phyloP scores from a whole-genome alignment of 1,140 invertebrate genomes.

The Heliconius himera region DNA sequence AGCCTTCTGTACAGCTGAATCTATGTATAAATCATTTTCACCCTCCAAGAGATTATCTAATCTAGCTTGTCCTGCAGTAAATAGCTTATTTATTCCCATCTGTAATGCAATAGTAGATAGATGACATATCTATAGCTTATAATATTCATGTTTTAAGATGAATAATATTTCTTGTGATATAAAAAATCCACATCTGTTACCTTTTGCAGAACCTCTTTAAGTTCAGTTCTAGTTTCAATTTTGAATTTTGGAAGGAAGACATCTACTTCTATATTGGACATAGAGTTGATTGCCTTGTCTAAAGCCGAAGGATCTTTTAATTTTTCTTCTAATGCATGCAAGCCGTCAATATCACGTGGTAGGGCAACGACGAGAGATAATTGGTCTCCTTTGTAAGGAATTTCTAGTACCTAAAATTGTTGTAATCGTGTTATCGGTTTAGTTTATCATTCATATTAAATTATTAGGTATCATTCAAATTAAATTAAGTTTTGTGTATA shows the following conservation, averaged over 20 bases:
- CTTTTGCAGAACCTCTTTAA: conserved; percentile 58
- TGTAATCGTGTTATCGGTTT: not conserved
- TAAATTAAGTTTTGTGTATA: conserved; percentile 29
- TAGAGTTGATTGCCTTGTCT: conserved; percentile 42
- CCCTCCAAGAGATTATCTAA: conserved; percentile 55
- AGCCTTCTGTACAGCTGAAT: conserved; percentile 64
- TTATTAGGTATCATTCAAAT: not conserved
- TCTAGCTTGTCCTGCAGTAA: conserved; percentile 44
- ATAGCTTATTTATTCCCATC: conserved; percentile 59
- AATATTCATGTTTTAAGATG: too few relatives aligned
- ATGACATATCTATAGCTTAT: too few relatives aligned
- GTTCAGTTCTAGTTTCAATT: conserved; percentile 66
- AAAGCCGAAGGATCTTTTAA: conserved; percentile 51
- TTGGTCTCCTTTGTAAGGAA: conserved; percentile 61
- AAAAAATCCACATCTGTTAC: conserved; percentile 32
- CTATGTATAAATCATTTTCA: conserved; percentile 46
- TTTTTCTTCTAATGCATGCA: conserved; percentile 54
- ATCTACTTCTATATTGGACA: conserved; percentile 53
- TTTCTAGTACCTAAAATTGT: conserved; percentile 55
- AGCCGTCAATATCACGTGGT: conserved; percentile 61
- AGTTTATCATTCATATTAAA: not conserved
- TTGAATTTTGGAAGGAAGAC: conserved; percentile 67
- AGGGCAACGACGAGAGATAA: conserved; percentile 59
- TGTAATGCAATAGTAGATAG: conserved; percentile 34
- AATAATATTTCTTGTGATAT: too few relatives aligned